These are phyloP conservation scores for Cathartes aura DNA, from an alignment of 2,113 vertebrate species.

Conservation along the genomic window DNA sequence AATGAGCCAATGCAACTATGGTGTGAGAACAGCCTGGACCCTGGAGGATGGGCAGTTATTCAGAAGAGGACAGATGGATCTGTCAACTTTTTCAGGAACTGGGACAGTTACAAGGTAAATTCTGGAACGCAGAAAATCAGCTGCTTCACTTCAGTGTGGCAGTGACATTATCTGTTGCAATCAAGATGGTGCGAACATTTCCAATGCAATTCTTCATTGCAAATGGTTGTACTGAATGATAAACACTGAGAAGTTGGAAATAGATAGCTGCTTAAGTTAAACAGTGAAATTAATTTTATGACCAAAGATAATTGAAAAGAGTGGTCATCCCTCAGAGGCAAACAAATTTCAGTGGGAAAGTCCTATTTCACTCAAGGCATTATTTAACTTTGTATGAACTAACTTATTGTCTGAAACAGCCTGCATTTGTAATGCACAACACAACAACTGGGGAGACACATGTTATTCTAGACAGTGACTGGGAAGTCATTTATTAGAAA, in stretches of 20 bases:
- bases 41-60: conserved; percentile 96
- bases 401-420: neutral
- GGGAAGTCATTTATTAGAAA: neutral
- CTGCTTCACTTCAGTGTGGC: neutral
- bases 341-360: neutral
- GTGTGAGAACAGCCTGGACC: conserved; percentile 95
- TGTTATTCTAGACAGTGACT: neutral
- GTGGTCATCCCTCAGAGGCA: neutral
- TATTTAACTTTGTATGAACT: neutral
- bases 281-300: neutral
- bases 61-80: conserved; percentile 94
- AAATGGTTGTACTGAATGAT: neutral
- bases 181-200: neutral
- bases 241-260: neutral
- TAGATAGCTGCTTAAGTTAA: neutral
- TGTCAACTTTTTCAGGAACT: conserved; percentile 98
- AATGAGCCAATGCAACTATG: conserved; percentile 89
- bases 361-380: neutral
- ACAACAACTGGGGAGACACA: neutral
- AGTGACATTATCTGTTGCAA: too few species aligned
- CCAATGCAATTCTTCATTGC: neutral
- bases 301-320: neutral
- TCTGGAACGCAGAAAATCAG: neutral
- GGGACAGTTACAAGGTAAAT: conserved; percentile 96
- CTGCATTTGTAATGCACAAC: neutral